phyloP scores from a whole-genome alignment of 1,140 invertebrate genomes.

The Drosophila subobscura region DNA sequence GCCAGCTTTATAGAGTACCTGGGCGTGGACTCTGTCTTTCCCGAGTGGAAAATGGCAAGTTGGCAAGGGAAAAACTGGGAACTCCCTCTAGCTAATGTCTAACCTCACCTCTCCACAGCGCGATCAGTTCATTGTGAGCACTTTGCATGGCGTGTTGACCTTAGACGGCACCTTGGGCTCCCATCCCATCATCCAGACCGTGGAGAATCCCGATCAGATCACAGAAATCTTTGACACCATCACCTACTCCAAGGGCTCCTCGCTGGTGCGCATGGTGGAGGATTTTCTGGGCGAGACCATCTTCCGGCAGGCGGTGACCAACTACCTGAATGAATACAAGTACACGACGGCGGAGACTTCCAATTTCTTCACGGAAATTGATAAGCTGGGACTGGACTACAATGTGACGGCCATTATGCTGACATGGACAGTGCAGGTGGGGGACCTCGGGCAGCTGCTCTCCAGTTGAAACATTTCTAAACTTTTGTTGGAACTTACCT shows the following conservation, averaged over 20 bases:
- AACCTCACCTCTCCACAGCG: conserved; percentile 60
- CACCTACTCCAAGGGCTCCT: conserved; percentile 96
- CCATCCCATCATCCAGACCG: conserved; percentile 93
- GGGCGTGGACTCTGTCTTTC: conserved; percentile 88
- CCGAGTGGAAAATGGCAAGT: conserved; percentile 92
- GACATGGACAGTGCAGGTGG: conserved; percentile 90
- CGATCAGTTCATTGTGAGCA: conserved; percentile 89
- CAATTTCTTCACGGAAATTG: conserved; percentile 90
- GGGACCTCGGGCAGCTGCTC: background rate
- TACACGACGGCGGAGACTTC: conserved; percentile 92
- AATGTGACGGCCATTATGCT: conserved; percentile 91
- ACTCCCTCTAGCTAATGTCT: conserved; percentile 72
- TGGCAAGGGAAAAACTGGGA: conserved; percentile 7
- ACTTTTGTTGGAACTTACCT: conserved; percentile 11
- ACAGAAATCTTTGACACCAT: conserved; percentile 96
- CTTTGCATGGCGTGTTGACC: conserved; percentile 89
- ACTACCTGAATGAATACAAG: conserved; percentile 89
- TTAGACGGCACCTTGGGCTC: conserved; percentile 93
- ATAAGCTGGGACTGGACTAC: conserved; percentile 63
- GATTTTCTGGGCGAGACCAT: conserved; percentile 90
- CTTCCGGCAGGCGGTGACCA: conserved; percentile 90
- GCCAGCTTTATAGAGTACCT: conserved; percentile 94
- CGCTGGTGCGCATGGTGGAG: conserved; percentile 95
- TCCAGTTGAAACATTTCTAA: conserved; percentile 21
- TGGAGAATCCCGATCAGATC: conserved; percentile 94